Evolutionary conservation across 2,113 vertebrate genomes (phyloP).

Genomic region (Parus major): DNA sequence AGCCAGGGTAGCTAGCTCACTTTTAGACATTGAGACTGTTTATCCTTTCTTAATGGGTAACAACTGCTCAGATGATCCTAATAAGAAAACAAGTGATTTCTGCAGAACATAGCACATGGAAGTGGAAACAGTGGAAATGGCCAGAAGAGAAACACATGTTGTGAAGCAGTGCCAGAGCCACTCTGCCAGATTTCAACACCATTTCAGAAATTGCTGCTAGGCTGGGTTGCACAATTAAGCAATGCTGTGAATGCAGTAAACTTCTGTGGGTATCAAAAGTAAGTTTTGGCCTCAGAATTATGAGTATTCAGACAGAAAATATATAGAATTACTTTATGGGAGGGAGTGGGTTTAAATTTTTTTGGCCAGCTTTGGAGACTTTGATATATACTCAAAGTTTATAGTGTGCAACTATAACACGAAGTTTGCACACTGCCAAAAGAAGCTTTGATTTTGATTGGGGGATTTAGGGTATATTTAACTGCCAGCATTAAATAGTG

Average conservation of each 20-base stretch:
- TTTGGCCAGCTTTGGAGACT: neutral
- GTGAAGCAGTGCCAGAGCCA: neutral
- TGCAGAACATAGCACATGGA: rapidly evolving
- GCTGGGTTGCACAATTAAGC: neutral
- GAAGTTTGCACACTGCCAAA: neutral
- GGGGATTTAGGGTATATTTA: neutral
- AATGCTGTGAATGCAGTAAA: neutral
- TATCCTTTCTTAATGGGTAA: neutral
- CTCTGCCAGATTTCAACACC: neutral
- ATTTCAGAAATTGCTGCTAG: neutral
- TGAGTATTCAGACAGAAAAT: neutral
- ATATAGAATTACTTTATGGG: neutral
- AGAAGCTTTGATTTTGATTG: neutral
- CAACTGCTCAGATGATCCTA: neutral
- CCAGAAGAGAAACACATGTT: neutral
- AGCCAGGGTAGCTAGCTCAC: neutral
- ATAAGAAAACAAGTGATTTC: neutral
- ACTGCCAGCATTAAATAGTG: neutral
- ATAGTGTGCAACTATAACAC: no score
- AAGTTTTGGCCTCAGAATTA: neutral
- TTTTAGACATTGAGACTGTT: neutral
- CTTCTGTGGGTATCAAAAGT: neutral
- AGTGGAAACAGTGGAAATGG: neutral
- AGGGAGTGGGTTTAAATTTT: neutral
- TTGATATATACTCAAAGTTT: neutral